Evolutionary conservation across 2,113 vertebrate species (phyloP), one percentile per base, ranked within the genome.

Genomic region (Sula dactylatra): DNA sequence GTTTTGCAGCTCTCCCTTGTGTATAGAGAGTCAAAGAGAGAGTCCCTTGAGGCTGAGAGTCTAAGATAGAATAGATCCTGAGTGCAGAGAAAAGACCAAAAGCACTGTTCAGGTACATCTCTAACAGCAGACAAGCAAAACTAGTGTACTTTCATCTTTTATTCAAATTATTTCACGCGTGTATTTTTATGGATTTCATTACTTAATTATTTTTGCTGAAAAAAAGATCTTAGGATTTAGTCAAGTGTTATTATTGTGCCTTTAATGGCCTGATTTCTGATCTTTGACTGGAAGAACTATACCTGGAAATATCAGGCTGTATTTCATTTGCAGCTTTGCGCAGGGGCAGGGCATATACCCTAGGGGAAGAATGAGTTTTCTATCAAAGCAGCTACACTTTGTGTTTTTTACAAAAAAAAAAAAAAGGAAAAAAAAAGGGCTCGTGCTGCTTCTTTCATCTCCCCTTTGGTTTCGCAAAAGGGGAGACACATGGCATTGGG

Each of bases 91-190:
- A 36, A 76, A 87, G n/a, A 32, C 21, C 15, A 69, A 66, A 90
- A 64, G 42, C 21, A 24, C n/a, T 62, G 17, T 4, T 55, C 29
- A 36, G 40, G 40, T 64, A 44, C 7, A 78, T 3, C 24, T 67
- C 36, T 47, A 49, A 34, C 36, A 67, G 4, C 22, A 70, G 21
- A 50, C 9, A 55, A 77, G 22, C 25, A 56, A 58, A 86, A 42
- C 6, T 0, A 0, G 0, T 56, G 34, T 27, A 29, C 17, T 74
- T 84, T 55, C 18, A 31, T 36, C 6, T 58, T 73, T 58, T 17
- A 62, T 44, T 80, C 2, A 76, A 95, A 77, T 40, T 20, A 61
- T 42, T 65, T 90, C 31, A 54, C 40, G 19, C 1, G 0, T 3
- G 0, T 27, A n/a, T 42, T 92, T 80, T 77, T 58, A 81, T 21